A percentile compares a stretch with the other conserved stretches of the same genome.
phyloP scores from a whole-genome alignment of 2,888 invertebrate species.

The Archips crataeganus region DNA sequence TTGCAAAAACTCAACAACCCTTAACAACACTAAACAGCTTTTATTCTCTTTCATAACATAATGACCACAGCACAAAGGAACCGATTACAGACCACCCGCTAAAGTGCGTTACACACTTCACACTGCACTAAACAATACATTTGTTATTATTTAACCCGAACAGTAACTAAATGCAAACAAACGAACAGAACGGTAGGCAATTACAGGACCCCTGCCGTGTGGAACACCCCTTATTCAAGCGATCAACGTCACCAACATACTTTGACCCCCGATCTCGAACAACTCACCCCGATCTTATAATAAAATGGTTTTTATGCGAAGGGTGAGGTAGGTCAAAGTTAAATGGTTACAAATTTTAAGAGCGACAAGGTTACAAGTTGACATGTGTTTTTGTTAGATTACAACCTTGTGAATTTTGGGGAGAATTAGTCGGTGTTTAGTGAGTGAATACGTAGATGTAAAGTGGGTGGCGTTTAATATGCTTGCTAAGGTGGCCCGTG shows the following conservation, averaged over 20 bases:
- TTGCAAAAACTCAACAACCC: conserved; percentile 23
- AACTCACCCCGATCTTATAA: conserved; percentile 44
- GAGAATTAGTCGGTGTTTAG: conserved; percentile 51
- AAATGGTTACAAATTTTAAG: conserved; percentile 52
- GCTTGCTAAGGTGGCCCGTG: background rate
- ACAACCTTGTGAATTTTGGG: conserved; percentile 58
- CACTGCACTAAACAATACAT: conserved; percentile 68
- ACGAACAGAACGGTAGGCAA: conserved; percentile 70
- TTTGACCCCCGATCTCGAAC: conserved; percentile 56
- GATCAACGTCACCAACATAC: conserved; percentile 55
- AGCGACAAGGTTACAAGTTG: conserved; percentile 61
- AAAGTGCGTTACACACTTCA: conserved; percentile 60
- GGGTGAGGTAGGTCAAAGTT: conserved; percentile 51
- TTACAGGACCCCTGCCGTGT: conserved; percentile 68
- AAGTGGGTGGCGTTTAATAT: conserved; percentile 24
- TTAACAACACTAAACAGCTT: conserved; percentile 26
- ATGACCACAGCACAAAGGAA: conserved; percentile 55
- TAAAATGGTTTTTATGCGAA: conserved; percentile 44
- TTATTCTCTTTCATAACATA: conserved; percentile 25
- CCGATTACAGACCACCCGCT: conserved; percentile 67
- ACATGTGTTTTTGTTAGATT: conserved; percentile 65
- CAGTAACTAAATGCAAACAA: conserved; percentile 70
- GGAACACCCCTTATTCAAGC: conserved; percentile 61
- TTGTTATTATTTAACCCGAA: conserved; percentile 75
- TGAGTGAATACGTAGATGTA: conserved; percentile 27